Percentiles rank a stretch among this genome's conserved stretches.
Evolutionary conservation across 2,888 invertebrate species (phyloP).

Genomic region (Caenorhabditis sp.): DNA sequence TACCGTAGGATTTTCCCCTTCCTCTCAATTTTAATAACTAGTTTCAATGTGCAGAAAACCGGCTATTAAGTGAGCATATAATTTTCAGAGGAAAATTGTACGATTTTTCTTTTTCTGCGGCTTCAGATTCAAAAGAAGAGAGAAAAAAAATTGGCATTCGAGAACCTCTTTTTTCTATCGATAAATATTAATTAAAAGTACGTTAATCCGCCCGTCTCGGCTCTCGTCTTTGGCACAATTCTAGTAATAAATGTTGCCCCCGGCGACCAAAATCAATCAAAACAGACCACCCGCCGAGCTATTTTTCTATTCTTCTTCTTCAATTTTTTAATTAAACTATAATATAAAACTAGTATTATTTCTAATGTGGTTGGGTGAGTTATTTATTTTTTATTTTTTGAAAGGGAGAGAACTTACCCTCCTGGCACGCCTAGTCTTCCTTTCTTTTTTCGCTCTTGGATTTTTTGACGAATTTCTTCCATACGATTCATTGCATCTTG

Average conservation of each 20-base stretch:
- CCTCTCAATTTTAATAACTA: too few relatives aligned
- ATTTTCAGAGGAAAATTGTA: too few relatives aligned
- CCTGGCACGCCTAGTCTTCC: conserved; percentile 48
- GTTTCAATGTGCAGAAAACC: too few relatives aligned
- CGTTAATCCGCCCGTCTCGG: neutral
- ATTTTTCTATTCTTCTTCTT: neutral
- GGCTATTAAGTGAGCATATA: too few relatives aligned
- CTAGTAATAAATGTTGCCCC: neutral
- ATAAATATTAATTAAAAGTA: neutral
- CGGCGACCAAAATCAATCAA: neutral
- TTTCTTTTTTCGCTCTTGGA: conserved; percentile 60
- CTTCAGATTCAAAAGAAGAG: too few relatives aligned
- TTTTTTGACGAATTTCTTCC: conserved; percentile 64
- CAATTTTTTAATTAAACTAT: neutral
- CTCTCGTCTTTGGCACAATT: neutral
- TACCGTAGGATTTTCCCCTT: too few relatives aligned
- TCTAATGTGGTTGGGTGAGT: neutral
- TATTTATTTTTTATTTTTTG: too few relatives aligned
- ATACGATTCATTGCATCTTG: conserved; percentile 50
- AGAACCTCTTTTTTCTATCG: neutral
- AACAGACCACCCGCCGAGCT: too few relatives aligned
- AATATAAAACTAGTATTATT: too few relatives aligned
- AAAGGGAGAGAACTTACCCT: conserved; percentile 30
- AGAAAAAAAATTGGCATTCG: too few relatives aligned
- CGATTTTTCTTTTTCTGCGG: too few relatives aligned